Evolutionary conservation across 2,113 vertebrate species (phyloP).

Genomic region (Picathartes gymnocephalus): DNA sequence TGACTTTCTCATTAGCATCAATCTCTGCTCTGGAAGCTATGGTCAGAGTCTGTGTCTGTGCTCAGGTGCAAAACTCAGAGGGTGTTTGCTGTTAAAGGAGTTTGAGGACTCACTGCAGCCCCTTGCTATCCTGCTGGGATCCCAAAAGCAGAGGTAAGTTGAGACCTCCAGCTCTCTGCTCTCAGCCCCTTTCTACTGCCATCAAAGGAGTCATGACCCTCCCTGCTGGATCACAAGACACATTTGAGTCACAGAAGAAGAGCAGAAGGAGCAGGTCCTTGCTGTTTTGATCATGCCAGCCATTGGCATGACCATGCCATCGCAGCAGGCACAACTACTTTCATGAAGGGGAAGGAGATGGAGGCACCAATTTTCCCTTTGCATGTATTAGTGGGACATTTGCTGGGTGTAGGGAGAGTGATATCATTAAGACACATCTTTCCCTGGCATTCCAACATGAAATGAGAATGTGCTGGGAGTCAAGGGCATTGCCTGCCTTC

Average conservation of each 20-base stretch:
- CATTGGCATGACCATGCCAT: not conserved
- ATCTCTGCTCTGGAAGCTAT: not conserved
- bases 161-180: not conserved
- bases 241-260: not conserved
- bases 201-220: not conserved
- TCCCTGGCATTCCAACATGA: not conserved
- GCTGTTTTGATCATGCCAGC: not conserved
- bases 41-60: not conserved
- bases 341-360: not conserved
- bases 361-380: not conserved
- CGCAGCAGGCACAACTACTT: not conserved
- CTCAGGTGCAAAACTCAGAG: not conserved
- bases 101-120: not conserved
- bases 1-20: not conserved
- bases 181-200: not conserved
- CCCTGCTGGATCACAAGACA: not conserved
- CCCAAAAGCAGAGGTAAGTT: not conserved
- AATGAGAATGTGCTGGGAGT: not conserved
- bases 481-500: not conserved
- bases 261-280: not conserved
- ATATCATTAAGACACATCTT: not conserved
- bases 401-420: not conserved
- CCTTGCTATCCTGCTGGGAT: not conserved
- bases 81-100: not conserved
- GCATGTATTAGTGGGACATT: not conserved